Evolutionary conservation across 1,140 invertebrate genomes (phyloP), one percentile per base, ranked within the genome.

Genomic region (Leptinotarsa lineolata): DNA sequence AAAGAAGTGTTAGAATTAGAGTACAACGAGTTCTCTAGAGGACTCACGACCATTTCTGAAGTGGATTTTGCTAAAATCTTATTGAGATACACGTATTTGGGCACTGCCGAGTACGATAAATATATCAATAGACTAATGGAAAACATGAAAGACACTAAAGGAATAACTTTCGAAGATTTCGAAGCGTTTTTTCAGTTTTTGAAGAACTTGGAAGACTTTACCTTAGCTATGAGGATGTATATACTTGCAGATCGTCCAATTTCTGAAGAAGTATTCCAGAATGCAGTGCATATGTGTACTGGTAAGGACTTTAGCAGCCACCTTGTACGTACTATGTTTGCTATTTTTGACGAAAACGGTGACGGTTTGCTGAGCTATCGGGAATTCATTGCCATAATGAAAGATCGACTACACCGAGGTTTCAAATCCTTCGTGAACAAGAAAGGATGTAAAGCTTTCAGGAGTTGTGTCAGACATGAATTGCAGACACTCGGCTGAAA

Each of bases 351-450:
- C 86, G 93, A 92, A 54, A 97, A 99, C 86, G 96, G 96, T n/a
- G 97, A 99, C 87, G 97, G 96, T 1, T 90, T 97, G 79, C 88
- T 99, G 73, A 97, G 95, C 81, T 98, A 99, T 83, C 92, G 95
- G 80, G 97, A 99, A 86, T 99, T 99, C 85, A 97, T 99, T 77
- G 96, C 95, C 30, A 97, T 99, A 72, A 99, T 99, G 97, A 97
- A 97, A 85, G 96, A 99, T 86, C 88, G 97, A 59, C 86, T 99
- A 13, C 95, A 98, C 85, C 86, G 97, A 78, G 97, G 97, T 70
- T 96, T 97, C 80, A 97, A 97, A 89, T 92, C 92, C 0, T 91
- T 90, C 78, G 89, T 92, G 20, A 94, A 95, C 82, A 92, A 90
- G 76, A 95, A 97, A 87, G 94, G 95, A 39, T 97, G 95, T 95